A percentile compares a stretch with the other conserved stretches of the same genome.
phyloP scores from a whole-genome alignment of 2,888 invertebrate species.

The Venusia cambrica region DNA sequence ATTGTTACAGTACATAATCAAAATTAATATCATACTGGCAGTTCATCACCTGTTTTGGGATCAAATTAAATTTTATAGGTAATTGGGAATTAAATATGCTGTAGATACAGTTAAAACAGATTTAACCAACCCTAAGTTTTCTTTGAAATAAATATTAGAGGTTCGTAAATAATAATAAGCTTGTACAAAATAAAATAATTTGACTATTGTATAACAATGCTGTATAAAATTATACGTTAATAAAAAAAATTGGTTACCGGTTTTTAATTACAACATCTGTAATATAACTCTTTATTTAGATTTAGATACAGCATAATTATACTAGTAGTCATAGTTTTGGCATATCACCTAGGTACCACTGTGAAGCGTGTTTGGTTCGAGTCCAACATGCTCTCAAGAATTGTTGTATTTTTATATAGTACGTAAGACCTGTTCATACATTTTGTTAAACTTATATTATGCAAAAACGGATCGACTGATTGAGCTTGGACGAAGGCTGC shows the following conservation, averaged over 20 bases:
- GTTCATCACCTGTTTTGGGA: constrained; percentile 67
- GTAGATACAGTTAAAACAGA: constrained; percentile 22
- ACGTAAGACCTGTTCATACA: constrained; percentile 62
- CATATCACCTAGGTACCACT: constrained; percentile 71
- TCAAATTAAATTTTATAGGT: constrained; percentile 54
- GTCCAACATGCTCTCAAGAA: constrained; percentile 48
- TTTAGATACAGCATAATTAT: constrained; percentile 47
- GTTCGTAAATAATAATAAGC: constrained; percentile 30
- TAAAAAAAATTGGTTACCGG: background rate
- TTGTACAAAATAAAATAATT: constrained; percentile 24
- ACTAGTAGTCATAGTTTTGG: constrained; percentile 58
- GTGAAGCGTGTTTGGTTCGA: constrained; percentile 42
- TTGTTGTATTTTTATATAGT: constrained; percentile 78
- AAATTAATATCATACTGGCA: constrained; percentile 42
- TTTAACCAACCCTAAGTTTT: constrained; percentile 8
- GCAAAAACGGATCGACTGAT: constrained; percentile 36
- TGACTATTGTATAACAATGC: constrained; percentile 12
- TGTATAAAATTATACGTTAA: constrained; percentile 4
- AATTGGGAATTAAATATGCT: constrained; percentile 26
- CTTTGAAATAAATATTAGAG: constrained; percentile 19
- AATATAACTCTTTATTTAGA: background rate
- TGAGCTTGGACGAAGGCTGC: constrained; percentile 45
- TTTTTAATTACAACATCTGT: too few relatives aligned
- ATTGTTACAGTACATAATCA: constrained; percentile 39
- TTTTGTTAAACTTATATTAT: constrained; percentile 44